Conservation (phyloP, 2,797 vertebrate species). For the Sebastes melanostomus region DNA sequence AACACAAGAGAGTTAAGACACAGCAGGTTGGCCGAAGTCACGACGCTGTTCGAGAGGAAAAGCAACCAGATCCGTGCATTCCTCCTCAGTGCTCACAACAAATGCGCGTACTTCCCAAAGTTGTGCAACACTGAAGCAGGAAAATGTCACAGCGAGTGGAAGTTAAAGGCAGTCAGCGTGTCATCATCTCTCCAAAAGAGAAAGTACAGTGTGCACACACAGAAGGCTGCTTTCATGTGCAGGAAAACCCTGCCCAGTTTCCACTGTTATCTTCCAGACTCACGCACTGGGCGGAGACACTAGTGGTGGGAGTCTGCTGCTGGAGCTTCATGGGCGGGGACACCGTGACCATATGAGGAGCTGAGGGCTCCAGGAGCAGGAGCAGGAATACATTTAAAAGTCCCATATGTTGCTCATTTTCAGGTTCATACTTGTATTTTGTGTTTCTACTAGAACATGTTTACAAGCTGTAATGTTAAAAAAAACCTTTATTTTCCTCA, state of each 20-base stretch:
- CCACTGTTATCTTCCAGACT: slow-evolving; percentile 72
- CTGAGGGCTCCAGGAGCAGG: background rate
- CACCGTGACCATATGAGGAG: slow-evolving; percentile 51
- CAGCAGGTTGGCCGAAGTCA: slow-evolving; percentile 37
- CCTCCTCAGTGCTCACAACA: slow-evolving; percentile 39
- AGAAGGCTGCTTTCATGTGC: slow-evolving; percentile 15
- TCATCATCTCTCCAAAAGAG: background rate
- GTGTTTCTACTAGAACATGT: too few relatives aligned
- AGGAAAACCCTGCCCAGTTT: slow-evolving; percentile 70
- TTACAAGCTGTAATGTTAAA: too few relatives aligned
- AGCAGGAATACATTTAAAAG: too few relatives aligned
- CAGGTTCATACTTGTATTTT: too few relatives aligned
- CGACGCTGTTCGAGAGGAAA: slow-evolving; percentile 36
- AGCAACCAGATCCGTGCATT: slow-evolving; percentile 44
- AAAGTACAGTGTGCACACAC: slow-evolving; percentile 11
- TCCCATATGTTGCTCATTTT: too few relatives aligned
- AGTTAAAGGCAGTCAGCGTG: background rate
- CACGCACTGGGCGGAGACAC: slow-evolving; percentile 60
- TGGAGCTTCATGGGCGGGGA: slow-evolving; percentile 53
- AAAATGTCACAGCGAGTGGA: background rate
- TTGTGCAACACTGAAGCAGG: slow-evolving; percentile 46
- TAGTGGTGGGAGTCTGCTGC: background rate
- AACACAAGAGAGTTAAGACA: background rate
- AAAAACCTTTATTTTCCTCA: too few relatives aligned
- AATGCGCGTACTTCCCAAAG: slow-evolving; percentile 66